Evolutionary conservation across 2,797 vertebrate species (phyloP).

Genomic region (Tokudaia muenninki): DNA sequence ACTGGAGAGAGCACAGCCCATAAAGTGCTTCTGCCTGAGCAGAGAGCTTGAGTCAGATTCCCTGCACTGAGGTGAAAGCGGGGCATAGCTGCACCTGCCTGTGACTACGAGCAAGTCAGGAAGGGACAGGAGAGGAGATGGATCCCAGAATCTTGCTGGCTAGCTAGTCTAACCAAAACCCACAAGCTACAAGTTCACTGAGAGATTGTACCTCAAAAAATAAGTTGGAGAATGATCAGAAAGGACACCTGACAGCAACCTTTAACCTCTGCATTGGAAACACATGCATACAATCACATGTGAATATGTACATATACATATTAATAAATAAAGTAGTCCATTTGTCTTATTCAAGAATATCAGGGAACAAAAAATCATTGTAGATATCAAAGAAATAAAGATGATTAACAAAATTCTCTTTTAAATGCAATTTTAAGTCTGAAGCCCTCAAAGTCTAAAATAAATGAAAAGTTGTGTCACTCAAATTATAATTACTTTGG

Average conservation of each 20-base stretch:
- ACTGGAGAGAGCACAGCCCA: background rate
- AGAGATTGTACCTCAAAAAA: background rate
- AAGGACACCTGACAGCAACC: background rate
- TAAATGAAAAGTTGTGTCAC: background rate
- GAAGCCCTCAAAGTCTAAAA: background rate
- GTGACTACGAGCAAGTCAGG: background rate
- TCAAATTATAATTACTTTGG: background rate
- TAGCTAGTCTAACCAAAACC: background rate
- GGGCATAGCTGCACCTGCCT: background rate
- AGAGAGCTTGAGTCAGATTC: background rate
- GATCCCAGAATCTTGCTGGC: background rate
- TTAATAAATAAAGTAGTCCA: background rate
- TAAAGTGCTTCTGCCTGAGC: background rate
- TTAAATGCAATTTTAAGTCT: background rate
- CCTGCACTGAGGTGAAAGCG: background rate
- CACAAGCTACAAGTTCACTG: background rate
- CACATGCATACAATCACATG: no score
- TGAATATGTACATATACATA: background rate
- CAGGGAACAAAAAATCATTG: background rate
- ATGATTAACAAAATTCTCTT: background rate
- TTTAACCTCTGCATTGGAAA: background rate
- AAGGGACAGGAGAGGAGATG: background rate
- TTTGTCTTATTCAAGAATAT: background rate
- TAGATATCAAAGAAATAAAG: background rate
- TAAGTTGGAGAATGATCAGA: background rate